Conservation (phyloP, 2,797 vertebrate genomes). For the Xiphophorus birchmanni region DNA sequence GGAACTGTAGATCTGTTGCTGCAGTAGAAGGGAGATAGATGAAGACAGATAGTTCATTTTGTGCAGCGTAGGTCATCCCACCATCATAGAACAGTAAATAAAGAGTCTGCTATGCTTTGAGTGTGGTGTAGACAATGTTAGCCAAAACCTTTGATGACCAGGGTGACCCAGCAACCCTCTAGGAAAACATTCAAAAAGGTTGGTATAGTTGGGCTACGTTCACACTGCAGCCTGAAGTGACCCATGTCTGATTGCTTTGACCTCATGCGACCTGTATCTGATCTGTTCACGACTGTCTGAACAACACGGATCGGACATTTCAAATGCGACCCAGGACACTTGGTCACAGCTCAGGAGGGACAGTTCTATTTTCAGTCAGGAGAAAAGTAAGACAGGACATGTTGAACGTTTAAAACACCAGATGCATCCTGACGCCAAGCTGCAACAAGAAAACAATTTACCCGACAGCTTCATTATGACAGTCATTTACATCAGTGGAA, state of each 20-base stretch:
- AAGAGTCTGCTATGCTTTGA: background rate
- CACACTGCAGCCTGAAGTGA: too few relatives aligned
- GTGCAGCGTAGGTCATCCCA: background rate
- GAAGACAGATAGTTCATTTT: background rate
- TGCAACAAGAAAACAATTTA: conserved; percentile 27
- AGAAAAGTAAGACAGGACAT: background rate
- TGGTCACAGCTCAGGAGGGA: background rate
- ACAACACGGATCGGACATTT: too few relatives aligned
- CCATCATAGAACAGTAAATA: background rate
- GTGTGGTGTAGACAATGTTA: background rate
- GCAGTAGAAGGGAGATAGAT: background rate
- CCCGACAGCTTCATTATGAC: conserved; percentile 19
- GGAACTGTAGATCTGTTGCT: background rate
- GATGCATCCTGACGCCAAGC: conserved; percentile 12
- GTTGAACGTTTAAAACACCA: background rate
- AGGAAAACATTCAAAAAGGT: background rate
- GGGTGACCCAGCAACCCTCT: background rate
- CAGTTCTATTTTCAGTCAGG: background rate
- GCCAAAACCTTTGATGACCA: background rate
- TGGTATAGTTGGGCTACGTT: background rate
- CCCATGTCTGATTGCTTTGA: background rate
- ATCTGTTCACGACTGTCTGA: too few relatives aligned
- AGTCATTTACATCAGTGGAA: conserved; percentile 39
- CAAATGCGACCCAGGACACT: too few relatives aligned
- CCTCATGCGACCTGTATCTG: background rate